Evolutionary conservation across 2,888 invertebrate species (phyloP).

Genomic region (Dolomedes plantarius): DNA sequence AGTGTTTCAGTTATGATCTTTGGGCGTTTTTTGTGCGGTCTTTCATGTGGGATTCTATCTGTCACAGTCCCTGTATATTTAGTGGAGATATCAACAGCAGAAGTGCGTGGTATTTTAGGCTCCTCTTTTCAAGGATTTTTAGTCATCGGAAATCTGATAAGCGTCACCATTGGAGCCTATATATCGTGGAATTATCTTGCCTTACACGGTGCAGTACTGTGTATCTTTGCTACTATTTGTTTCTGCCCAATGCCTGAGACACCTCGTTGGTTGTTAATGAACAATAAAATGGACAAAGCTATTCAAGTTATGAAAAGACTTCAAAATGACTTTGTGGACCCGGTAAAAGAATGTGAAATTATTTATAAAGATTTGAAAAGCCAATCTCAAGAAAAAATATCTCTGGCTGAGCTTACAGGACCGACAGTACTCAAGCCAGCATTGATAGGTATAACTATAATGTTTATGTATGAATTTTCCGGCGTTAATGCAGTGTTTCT

Average conservation of each 20-base stretch:
- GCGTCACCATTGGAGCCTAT: conserved; percentile 86
- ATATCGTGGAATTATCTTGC: conserved; percentile 89
- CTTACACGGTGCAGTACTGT: conserved; percentile 85
- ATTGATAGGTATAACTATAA: conserved; percentile 88
- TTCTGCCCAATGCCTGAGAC: conserved; percentile 93
- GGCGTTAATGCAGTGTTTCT: conserved; percentile 98
- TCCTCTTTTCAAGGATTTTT: conserved; percentile 92
- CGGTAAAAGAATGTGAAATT: conserved; percentile 83
- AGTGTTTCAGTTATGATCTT: conserved; percentile 85
- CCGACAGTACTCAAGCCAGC: conserved; percentile 86
- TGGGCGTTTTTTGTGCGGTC: conserved; percentile 89
- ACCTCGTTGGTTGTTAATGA: conserved; percentile 81
- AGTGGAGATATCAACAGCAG: conserved; percentile 93
- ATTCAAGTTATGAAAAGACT: conserved; percentile 87
- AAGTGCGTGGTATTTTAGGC: conserved; percentile 92
- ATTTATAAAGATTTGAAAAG: conserved; percentile 76
- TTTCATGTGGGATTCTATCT: conserved; percentile 91
- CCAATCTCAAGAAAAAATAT: conserved; percentile 79
- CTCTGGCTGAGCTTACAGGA: conserved; percentile 83
- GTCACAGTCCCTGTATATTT: conserved; percentile 93
- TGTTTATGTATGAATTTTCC: conserved; percentile 96
- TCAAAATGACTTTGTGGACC: conserved; percentile 86
- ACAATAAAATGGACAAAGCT: conserved; percentile 82
- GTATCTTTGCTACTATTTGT: conserved; percentile 86
- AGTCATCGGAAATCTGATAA: conserved; percentile 87